Evolutionary conservation across 2,113 vertebrate species (phyloP).

Genomic region (Phalacrocorax pelagicus): DNA sequence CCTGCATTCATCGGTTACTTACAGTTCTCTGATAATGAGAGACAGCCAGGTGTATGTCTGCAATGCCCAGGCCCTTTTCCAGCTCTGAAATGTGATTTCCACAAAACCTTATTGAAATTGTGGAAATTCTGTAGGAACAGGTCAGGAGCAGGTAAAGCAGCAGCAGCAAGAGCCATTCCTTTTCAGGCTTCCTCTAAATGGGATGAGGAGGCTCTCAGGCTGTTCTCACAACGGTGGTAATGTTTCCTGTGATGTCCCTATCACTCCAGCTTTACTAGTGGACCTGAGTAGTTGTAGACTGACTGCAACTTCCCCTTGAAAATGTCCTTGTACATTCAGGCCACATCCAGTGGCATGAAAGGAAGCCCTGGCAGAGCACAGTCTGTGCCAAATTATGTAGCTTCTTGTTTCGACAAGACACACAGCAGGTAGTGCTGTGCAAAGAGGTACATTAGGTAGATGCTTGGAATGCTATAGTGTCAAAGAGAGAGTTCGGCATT

Average conservation of each 20-base stretch:
- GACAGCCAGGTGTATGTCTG: neutral
- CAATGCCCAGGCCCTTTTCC: neutral
- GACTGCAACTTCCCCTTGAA: neutral
- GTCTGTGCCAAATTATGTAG: neutral
- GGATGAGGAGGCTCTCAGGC: neutral
- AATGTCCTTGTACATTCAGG: neutral
- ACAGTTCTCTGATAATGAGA: neutral
- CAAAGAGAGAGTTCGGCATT: neutral
- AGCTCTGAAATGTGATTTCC: neutral
- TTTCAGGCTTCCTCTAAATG: neutral
- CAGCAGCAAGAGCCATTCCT: neutral
- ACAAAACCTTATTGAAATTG: neutral
- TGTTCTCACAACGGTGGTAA: neutral
- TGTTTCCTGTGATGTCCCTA: neutral
- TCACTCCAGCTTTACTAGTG: neutral
- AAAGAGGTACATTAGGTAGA: neutral
- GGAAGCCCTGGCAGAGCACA: neutral
- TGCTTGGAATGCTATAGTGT: neutral
- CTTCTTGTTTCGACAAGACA: neutral
- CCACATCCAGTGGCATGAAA: neutral
- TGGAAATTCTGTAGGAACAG: neutral
- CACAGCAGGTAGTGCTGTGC: neutral
- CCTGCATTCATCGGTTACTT: neutral
- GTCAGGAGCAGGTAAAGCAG: neutral
- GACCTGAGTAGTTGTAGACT: neutral